Evolutionary conservation across 2,888 invertebrate species (phyloP).

Genomic region (Smittia aterrima): DNA sequence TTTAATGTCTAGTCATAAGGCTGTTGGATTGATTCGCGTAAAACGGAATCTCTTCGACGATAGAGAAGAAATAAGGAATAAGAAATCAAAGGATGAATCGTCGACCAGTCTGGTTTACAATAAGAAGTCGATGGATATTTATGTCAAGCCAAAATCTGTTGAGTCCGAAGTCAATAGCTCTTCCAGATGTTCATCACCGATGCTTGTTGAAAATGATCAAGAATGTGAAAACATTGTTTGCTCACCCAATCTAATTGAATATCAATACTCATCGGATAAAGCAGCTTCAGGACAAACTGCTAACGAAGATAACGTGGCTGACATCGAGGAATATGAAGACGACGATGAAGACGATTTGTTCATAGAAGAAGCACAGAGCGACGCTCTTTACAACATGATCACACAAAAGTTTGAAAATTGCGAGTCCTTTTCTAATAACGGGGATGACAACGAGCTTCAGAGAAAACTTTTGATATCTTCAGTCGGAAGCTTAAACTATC

Average conservation of each 20-base stretch:
- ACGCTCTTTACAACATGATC: conserved; percentile 47
- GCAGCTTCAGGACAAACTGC: background rate
- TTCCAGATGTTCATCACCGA: background rate
- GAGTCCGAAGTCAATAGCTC: background rate
- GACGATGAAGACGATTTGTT: background rate
- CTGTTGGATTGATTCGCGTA: conserved; percentile 7
- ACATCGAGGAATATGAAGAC: conserved; percentile 26
- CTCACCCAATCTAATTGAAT: conserved; percentile 43
- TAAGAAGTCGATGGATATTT: conserved; percentile 31
- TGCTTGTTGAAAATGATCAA: background rate
- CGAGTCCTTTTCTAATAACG: background rate
- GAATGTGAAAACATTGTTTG: conserved; percentile 44
- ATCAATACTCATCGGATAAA: conserved; percentile 40
- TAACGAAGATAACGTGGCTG: conserved; percentile 9
- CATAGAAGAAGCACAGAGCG: conserved; percentile 47
- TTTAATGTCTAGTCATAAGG: background rate
- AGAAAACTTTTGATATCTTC: conserved; percentile 25
- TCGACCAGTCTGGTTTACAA: conserved; percentile 13
- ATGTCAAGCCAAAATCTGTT: background rate
- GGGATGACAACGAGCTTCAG: background rate
- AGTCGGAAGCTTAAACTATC: background rate
- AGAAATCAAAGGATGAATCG: background rate
- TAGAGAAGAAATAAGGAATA: background rate
- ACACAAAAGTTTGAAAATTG: background rate
- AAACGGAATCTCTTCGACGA: conserved; percentile 27